Conservation (phyloP, 2,113 vertebrate species). For the Empidonax traillii region DNA sequence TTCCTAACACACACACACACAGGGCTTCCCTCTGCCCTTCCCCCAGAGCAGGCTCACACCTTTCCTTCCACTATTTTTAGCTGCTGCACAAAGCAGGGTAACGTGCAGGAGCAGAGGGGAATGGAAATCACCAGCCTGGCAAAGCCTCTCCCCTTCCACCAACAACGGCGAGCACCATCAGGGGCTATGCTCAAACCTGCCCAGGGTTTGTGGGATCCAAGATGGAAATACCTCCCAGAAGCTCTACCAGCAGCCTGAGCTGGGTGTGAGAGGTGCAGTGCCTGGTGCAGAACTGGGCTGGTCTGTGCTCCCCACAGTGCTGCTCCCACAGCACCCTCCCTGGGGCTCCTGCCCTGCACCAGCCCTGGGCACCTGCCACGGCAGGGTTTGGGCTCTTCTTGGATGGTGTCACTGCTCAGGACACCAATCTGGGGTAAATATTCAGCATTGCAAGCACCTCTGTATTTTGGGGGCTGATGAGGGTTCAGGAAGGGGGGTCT, state of each 20-base stretch:
- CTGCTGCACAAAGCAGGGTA: not conserved
- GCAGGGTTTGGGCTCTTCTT: too few relatives aligned
- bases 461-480: not conserved
- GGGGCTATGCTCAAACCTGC: too few relatives aligned
- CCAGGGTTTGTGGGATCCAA: not conserved
- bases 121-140: not conserved
- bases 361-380: not conserved
- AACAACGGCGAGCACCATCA: fast-evolving
- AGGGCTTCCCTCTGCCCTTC: not conserved
- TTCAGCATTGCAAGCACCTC: not conserved
- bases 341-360: not conserved
- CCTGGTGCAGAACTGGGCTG: not conserved
- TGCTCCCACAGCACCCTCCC: not conserved
- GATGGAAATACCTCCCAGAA: not conserved
- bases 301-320: not conserved
- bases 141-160: not conserved
- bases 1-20: not conserved
- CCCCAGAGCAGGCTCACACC: not conserved
- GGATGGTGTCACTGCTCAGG: not conserved
- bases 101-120: not conserved
- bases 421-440: not conserved
- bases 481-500: not conserved
- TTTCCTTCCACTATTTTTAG: not conserved
- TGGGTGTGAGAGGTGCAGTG: not conserved
- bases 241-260: not conserved